A percentile compares a stretch with the other conserved stretches of the same genome.
Evolutionary conservation across 1,140 invertebrate species (phyloP).

Genomic region (Colletes latitarsis): DNA sequence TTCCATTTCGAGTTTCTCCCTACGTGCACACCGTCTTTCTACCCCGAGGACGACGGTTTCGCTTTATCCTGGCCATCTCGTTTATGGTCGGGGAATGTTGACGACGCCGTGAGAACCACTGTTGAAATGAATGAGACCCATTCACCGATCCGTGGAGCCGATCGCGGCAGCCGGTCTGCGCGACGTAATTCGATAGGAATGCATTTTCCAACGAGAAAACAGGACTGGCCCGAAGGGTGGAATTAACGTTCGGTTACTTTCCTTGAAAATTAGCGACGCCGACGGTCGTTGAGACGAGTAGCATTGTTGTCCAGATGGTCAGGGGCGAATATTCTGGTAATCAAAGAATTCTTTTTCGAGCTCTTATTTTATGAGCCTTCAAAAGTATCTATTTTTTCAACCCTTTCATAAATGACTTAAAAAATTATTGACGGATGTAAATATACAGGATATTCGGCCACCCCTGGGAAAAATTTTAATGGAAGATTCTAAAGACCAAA

Average conservation of each 20-base stretch:
- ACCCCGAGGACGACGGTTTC: neutral
- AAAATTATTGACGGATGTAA: no score
- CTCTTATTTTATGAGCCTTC: no score
- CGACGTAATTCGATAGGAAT: slow-evolving; percentile 69
- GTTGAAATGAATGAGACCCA: slow-evolving; percentile 56
- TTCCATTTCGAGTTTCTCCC: neutral
- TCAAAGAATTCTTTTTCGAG: no score
- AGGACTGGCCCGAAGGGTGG: slow-evolving; percentile 18
- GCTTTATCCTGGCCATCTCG: neutral
- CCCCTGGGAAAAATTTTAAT: no score
- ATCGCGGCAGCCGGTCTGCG: slow-evolving; percentile 6
- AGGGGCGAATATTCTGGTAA: no score
- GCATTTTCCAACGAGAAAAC: slow-evolving; percentile 57
- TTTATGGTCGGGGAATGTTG: neutral
- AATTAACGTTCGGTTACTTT: slow-evolving; percentile 5
- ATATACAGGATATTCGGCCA: no score
- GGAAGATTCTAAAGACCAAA: no score
- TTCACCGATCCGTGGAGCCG: slow-evolving; percentile 54
- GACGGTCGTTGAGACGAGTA: no score
- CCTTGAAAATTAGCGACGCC: slow-evolving; percentile 16
- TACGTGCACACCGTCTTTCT: neutral
- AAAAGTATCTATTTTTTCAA: no score
- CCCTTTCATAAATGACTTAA: no score
- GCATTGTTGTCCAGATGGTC: no score
- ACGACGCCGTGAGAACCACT: slow-evolving; percentile 51